These are phyloP conservation scores for Cyphomyrus plagiostoma DNA, from an alignment of 2,113 vertebrate species.

Conservation along the genomic window DNA sequence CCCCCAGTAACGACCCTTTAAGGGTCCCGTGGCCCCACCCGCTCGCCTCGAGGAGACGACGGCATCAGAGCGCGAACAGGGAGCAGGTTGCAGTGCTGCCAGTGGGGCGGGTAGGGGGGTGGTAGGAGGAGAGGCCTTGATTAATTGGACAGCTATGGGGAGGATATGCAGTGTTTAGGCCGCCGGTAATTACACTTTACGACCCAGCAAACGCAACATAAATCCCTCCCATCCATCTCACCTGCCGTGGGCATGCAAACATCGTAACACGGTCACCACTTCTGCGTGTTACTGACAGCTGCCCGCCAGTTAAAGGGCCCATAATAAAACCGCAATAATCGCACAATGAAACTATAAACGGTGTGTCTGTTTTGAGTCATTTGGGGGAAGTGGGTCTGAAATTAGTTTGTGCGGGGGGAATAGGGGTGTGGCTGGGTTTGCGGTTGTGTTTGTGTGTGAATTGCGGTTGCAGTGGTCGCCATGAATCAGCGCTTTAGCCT, in stretches of 20 bases:
- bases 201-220: conserved; percentile 38
- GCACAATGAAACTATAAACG: conserved; percentile 77
- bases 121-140: conserved; percentile 20
- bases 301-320: conserved; percentile 83
- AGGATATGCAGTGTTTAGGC: conserved; percentile 33
- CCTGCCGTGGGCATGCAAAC: conserved; percentile 73
- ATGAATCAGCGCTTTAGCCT: not conserved
- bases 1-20: not conserved
- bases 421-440: not conserved
- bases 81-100: not conserved
- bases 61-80: not conserved
- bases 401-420: not conserved
- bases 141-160: conserved; percentile 29
- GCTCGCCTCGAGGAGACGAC: not conserved
- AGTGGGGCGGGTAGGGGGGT: not conserved
- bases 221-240: conserved; percentile 26
- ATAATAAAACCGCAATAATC: conserved; percentile 56
- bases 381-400: not conserved
- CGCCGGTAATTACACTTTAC: conserved; percentile 38
- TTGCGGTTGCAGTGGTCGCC: not conserved
- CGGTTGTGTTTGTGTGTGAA: not conserved
- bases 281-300: conserved; percentile 77
- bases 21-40: not conserved
- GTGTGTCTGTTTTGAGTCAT: conserved; percentile 47
- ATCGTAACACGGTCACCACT: conserved; percentile 81